Evolutionary conservation across 2,888 invertebrate genomes (phyloP).

Genomic region (Malthinus seriepunctatus): DNA sequence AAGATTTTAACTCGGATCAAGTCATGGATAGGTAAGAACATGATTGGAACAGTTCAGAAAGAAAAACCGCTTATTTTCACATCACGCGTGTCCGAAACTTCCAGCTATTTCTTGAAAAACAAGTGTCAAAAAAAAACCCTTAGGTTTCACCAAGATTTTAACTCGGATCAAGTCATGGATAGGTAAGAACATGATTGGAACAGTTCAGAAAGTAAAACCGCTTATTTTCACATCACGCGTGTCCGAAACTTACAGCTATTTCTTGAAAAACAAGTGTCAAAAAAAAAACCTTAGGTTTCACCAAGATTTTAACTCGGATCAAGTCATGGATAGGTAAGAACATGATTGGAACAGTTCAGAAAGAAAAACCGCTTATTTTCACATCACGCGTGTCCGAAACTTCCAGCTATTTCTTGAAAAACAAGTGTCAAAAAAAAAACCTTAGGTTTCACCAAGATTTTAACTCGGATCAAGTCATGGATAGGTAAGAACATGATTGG

Average conservation of each 20-base stretch:
- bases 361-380: conserved; percentile 79
- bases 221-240: too few species aligned
- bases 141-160: conserved; percentile 78
- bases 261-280: too few species aligned
- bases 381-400: too few species aligned
- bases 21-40: conserved; percentile 80
- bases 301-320: conserved; percentile 82
- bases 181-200: too few species aligned
- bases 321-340: too few species aligned
- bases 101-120: too few species aligned
- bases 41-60: conserved; percentile 80
- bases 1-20: conserved; percentile 81
- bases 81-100: too few species aligned
- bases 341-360: conserved; percentile 80
- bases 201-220: too few species aligned
- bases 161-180: conserved; percentile 80
- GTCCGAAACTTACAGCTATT: too few species aligned
- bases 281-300: too few species aligned
- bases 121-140: neutral
- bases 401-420: too few species aligned
- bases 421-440: too few species aligned
- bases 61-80: conserved; percentile 80
- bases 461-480: conserved; percentile 81
- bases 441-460: conserved; percentile 78
- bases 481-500: conserved; percentile 81